phyloP scores from a whole-genome alignment of 2,113 vertebrate species.

The Gallinago jamesoni region DNA sequence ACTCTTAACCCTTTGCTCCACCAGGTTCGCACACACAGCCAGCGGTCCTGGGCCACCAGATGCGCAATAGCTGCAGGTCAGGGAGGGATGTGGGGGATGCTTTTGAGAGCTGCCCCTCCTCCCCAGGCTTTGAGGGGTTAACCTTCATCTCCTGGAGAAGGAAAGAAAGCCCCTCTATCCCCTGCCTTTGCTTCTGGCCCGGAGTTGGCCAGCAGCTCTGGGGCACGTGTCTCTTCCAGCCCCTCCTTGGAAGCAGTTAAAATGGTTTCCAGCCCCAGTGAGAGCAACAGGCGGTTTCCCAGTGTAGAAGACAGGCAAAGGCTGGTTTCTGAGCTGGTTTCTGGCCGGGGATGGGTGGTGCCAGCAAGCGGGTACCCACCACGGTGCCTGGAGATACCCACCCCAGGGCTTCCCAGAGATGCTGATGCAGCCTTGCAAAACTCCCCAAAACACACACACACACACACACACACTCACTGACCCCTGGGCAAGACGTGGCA shows the following conservation, averaged over 20 bases:
- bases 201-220: not conserved
- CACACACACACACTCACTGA: not conserved
- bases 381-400: not conserved
- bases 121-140: not conserved
- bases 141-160: not conserved
- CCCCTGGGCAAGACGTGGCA: not conserved
- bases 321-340: not conserved
- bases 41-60: not conserved
- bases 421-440: not conserved
- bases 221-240: not conserved
- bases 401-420: not conserved
- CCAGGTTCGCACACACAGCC: fast-evolving
- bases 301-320: not conserved
- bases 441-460: not conserved
- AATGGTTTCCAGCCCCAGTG: not conserved
- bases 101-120: not conserved
- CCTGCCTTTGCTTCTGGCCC: not conserved
- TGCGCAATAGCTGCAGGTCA: fast-evolving
- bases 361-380: not conserved
- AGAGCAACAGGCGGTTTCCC: not conserved
- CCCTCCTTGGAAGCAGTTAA: not conserved
- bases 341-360: not conserved
- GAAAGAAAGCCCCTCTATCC: not conserved
- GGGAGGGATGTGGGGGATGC: fast-evolving
- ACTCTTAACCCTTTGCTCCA: not conserved